Evolutionary conservation across 1,140 invertebrate genomes (phyloP).

Genomic region (Lithobius niger): DNA sequence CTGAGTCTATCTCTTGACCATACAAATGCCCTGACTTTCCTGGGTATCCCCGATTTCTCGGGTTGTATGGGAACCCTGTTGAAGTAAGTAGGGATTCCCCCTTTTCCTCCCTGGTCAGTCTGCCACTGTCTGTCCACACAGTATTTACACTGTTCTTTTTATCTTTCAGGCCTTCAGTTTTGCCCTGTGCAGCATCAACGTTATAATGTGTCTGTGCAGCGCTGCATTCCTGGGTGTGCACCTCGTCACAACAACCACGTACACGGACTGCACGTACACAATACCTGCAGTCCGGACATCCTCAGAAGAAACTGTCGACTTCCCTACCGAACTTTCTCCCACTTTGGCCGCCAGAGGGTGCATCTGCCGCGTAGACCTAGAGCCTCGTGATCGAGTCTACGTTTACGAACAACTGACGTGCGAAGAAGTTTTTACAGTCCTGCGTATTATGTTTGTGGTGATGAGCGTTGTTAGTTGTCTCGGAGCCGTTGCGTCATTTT

Average conservation of each 20-base stretch:
- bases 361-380: not conserved
- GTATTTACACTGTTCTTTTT: too few species aligned
- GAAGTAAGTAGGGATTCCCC: too few species aligned
- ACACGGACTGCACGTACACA: not conserved
- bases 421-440: not conserved
- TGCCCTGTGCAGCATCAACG: not conserved
- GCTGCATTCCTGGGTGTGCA: not conserved
- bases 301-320: too few species aligned
- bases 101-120: too few species aligned
- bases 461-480: not conserved
- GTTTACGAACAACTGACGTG: not conserved
- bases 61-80: too few species aligned
- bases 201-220: not conserved
- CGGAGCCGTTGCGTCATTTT: not conserved
- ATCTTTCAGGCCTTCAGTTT: constrained; percentile 3
- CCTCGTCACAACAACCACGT: not conserved
- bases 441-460: not conserved
- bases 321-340: not conserved
- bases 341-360: not conserved
- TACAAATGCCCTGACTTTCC: too few species aligned
- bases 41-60: too few species aligned
- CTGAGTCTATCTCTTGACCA: too few species aligned
- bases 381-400: not conserved
- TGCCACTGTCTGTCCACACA: too few species aligned
- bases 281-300: too few species aligned